A percentile compares a stretch with the other conserved stretches of the same genome.
Conservation (phyloP, 1,140 invertebrate species). For the Papilio xuthus region DNA sequence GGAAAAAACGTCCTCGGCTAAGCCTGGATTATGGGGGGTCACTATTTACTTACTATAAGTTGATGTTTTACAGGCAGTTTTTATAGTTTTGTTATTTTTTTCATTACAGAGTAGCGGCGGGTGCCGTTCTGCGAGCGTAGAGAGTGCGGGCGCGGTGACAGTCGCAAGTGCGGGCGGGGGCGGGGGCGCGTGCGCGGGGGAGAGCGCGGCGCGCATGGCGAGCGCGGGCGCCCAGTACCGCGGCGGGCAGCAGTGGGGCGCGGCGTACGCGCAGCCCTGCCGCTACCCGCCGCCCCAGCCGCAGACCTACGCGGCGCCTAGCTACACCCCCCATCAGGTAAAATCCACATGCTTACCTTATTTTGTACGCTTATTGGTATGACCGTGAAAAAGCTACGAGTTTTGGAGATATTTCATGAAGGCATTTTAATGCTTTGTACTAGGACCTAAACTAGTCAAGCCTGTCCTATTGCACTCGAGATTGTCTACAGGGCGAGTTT, state of each 20-base stretch:
- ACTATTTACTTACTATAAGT: neutral
- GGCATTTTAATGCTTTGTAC: too few species aligned
- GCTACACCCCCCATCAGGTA: constrained; percentile 75
- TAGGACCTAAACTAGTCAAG: too few species aligned
- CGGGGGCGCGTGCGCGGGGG: constrained; percentile 61
- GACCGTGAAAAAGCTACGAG: too few species aligned
- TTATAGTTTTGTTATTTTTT: constrained; percentile 34
- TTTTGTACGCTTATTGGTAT: neutral
- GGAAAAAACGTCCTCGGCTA: too few species aligned
- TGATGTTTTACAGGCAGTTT: neutral
- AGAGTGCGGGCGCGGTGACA: constrained; percentile 66
- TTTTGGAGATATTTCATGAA: too few species aligned
- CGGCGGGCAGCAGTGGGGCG: constrained; percentile 76
- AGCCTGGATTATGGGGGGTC: neutral
- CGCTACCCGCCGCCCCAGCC: constrained; percentile 77
- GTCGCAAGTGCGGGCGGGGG: constrained; percentile 61
- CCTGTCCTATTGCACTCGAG: too few species aligned
- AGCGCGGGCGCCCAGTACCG: constrained; percentile 78
- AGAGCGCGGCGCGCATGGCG: constrained; percentile 76
- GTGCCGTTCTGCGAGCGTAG: constrained; percentile 68
- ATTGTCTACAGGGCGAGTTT: too few species aligned
- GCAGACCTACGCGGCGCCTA: constrained; percentile 71
- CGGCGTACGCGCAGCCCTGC: constrained; percentile 76
- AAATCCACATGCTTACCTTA: neutral
- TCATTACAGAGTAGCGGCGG: constrained; percentile 68